These are phyloP conservation scores for Odiellus spinosus DNA, from an alignment of 2,888 invertebrate species.

Conservation along the genomic window DNA sequence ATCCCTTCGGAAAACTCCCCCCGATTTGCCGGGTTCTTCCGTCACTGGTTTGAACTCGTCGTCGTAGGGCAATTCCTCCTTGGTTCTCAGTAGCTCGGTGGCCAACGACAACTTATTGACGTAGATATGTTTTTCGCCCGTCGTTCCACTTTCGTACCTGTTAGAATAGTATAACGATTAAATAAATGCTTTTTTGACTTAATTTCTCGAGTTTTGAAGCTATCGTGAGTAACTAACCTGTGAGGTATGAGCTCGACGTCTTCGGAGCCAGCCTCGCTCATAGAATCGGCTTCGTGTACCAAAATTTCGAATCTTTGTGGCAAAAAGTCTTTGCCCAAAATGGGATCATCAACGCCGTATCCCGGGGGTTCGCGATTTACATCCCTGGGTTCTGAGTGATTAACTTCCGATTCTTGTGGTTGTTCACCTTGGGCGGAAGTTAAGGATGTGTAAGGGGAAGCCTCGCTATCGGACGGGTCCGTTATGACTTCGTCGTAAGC, in stretches of 20 bases:
- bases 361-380: background rate
- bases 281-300: conserved; percentile 17
- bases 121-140: conserved; percentile 14
- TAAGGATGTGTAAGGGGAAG: too few relatives aligned
- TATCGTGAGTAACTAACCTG: background rate
- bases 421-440: too few relatives aligned
- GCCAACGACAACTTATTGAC: conserved; percentile 19
- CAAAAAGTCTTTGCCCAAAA: background rate
- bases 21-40: background rate
- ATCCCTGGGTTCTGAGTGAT: background rate
- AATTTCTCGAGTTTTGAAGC: too few relatives aligned
- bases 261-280: conserved; percentile 20
- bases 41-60: conserved; percentile 13
- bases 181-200: too few relatives aligned
- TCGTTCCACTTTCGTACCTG: conserved; percentile 14
- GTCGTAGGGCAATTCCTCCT: conserved; percentile 19
- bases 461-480: conserved; percentile 5
- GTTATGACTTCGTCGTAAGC: conserved; percentile 13
- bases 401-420: background rate
- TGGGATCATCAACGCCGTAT: background rate
- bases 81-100: conserved; percentile 16
- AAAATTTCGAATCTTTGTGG: conserved; percentile 14
- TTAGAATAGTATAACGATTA: too few relatives aligned
- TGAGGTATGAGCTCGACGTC: conserved; percentile 19
- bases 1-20: too few relatives aligned